These are phyloP conservation scores for Lydus trimaculatus DNA, from an alignment of 2,888 invertebrate species.

Conservation along the genomic window DNA sequence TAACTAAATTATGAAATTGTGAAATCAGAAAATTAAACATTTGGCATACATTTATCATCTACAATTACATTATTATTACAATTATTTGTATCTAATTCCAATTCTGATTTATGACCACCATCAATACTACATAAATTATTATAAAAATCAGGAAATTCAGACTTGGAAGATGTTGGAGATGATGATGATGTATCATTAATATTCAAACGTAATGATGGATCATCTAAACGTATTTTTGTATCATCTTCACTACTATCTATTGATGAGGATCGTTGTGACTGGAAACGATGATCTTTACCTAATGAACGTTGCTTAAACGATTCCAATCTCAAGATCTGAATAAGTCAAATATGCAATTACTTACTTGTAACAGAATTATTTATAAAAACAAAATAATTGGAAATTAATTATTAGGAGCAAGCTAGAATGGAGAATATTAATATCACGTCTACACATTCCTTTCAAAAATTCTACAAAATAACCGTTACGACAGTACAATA, in stretches of 20 bases:
- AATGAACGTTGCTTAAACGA: slow-evolving; percentile 69
- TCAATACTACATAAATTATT: slow-evolving; percentile 33
- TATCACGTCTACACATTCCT: slow-evolving; percentile 6
- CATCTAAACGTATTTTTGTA: slow-evolving; percentile 55
- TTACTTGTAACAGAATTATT: slow-evolving; percentile 4
- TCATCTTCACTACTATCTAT: slow-evolving; percentile 58
- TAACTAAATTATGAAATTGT: too few relatives aligned
- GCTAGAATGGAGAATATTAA: neutral
- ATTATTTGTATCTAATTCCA: slow-evolving; percentile 51
- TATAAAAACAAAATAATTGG: slow-evolving; percentile 18
- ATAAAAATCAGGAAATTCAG: slow-evolving; percentile 44
- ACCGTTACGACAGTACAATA: slow-evolving; percentile 17
- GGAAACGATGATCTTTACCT: slow-evolving; percentile 54
- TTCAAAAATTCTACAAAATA: slow-evolving; percentile 22
- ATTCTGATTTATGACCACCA: slow-evolving; percentile 38
- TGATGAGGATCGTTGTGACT: slow-evolving; percentile 53
- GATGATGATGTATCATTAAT: slow-evolving; percentile 39
- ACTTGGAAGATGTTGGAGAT: slow-evolving; percentile 45
- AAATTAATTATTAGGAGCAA: slow-evolving; percentile 3
- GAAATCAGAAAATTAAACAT: slow-evolving; percentile 33
- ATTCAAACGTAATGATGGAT: slow-evolving; percentile 56
- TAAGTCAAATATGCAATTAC: neutral
- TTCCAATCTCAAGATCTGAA: slow-evolving; percentile 77
- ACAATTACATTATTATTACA: slow-evolving; percentile 14
- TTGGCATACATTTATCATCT: slow-evolving; percentile 28